A percentile compares a stretch with the other conserved stretches of the same genome.
These are phyloP conservation scores for Enteromius trimaculatus DNA, from an alignment of 2,797 vertebrate genomes.

Conservation along the genomic window DNA sequence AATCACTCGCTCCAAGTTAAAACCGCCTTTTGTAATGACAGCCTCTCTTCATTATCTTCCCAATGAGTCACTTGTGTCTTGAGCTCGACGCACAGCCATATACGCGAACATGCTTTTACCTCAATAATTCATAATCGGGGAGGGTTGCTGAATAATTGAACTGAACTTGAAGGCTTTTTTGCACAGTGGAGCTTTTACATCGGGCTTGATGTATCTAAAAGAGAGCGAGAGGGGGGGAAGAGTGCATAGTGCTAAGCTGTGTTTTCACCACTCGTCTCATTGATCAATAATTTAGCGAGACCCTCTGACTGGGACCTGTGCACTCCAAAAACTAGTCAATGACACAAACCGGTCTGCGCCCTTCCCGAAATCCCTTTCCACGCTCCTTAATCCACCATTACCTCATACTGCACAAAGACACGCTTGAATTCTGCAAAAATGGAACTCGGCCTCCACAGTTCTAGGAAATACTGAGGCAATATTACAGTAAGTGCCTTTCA, in stretches of 20 bases:
- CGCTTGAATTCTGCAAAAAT: conserved; percentile 58
- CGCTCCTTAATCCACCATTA: conserved; percentile 57
- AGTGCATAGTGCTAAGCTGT: conserved; percentile 82
- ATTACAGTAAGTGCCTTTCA: conserved; percentile 72
- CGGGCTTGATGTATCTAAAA: conserved; percentile 80
- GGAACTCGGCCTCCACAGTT: conserved; percentile 57
- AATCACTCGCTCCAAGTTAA: background rate
- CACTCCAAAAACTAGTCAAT: conserved; percentile 70
- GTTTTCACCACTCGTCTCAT: conserved; percentile 78
- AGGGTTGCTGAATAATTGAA: conserved; percentile 87
- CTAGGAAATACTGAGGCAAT: conserved; percentile 66
- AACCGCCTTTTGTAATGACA: conserved; percentile 45
- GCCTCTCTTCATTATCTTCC: conserved; percentile 63
- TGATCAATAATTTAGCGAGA: conserved; percentile 83
- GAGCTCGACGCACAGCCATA: conserved; percentile 69
- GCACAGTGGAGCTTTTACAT: conserved; percentile 81
- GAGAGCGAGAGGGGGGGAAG: conserved; percentile 44
- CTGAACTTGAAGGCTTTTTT: conserved; percentile 86
- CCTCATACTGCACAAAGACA: conserved; percentile 63
- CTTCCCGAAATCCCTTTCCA: conserved; percentile 54
- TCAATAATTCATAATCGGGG: conserved; percentile 86
- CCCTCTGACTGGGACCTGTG: conserved; percentile 78
- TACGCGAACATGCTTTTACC: conserved; percentile 85
- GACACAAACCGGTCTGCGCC: conserved; percentile 56
- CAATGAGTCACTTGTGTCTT: conserved; percentile 68